Evolutionary conservation across 2,113 vertebrate genomes (phyloP), one percentile per base, ranked within the genome.

Genomic region (Guaruba guarouba): DNA sequence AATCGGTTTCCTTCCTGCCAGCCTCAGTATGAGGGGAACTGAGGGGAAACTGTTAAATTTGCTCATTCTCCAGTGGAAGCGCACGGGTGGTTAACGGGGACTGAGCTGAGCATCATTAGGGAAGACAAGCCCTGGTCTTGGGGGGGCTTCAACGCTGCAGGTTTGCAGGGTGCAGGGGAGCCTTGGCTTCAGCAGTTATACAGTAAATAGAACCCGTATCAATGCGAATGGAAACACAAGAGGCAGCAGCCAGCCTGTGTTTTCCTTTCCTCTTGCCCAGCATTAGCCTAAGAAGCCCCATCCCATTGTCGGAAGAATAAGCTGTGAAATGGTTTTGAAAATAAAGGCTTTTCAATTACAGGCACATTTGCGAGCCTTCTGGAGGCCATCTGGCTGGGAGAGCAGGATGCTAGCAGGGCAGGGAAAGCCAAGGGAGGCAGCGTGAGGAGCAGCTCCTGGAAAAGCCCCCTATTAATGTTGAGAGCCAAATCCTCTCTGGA

Each of bases 241-340:
- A 1, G 8, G 62, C 76, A 83, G 64, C 66, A 61, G 19, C 24
- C 83, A 55, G 82, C 75, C 73, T 0, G 24, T 23, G 2, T 17
- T 80, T 28, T 0, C 86, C 92, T 70, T 8, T 5, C 68, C 86
- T 66, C 84, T n/a, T 14, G 78, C 57, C 69, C 67, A 3, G 19
- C 80, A 18, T 52, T 3, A 84, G 90, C 86, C 64, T 15, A 6
- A 57, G 69, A 4, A 95, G 86, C 92, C 70, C 83, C 88, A 74
- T 48, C 86, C 35, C 61, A 24, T 15, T 81, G 83, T 63, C 75
- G 44, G 68, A 31, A 76, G 91, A 69, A 13, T 70, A 80, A 79
- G 55, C 80, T 92, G 86, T 33, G 95, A 92, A 96, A 94, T 83
- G 91, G 75, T 52, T 96, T 92, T 88, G 92, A 17, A 90, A 92